A percentile compares a stretch with the other conserved stretches of the same genome.
phyloP scores from a whole-genome alignment of 2,797 vertebrate species.

The Acipenser oxyrinchus region DNA sequence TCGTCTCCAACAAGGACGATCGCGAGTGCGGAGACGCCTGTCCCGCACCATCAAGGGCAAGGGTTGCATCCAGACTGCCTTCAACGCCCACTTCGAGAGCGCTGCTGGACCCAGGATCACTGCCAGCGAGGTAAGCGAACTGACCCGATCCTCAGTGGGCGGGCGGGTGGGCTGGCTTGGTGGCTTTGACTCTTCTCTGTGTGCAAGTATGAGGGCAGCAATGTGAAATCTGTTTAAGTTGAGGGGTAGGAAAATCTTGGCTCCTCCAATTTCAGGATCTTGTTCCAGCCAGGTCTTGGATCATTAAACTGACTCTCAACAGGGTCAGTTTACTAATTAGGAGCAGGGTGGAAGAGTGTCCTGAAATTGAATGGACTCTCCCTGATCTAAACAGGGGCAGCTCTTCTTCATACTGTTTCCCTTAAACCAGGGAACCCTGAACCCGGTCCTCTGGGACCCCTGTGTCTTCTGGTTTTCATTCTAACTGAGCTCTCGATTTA shows the following conservation, averaged over 20 bases:
- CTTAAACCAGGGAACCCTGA: no score
- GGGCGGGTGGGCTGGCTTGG: not conserved
- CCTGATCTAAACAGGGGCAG: no score
- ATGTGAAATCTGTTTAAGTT: slow-evolving; percentile 4
- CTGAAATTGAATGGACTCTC: no score
- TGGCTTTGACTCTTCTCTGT: not conserved
- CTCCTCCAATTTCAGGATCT: no score
- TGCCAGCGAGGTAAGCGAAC: slow-evolving; percentile 82
- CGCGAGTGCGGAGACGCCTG: slow-evolving; percentile 90
- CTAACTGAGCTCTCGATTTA: no score
- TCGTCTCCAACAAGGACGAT: slow-evolving; percentile 83
- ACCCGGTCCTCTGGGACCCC: no score
- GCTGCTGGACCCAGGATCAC: slow-evolving; percentile 85
- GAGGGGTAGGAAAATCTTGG: not conserved
- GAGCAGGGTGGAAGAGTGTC: no score
- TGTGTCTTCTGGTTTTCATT: no score
- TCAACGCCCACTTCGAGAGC: slow-evolving; percentile 84
- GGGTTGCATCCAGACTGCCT: slow-evolving; percentile 63
- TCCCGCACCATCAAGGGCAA: slow-evolving; percentile 74
- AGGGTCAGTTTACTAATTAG: no score
- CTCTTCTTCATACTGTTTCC: no score
- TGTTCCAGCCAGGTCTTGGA: no score
- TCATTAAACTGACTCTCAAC: no score
- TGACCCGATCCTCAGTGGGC: not conserved
- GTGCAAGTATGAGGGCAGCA: not conserved